Base-by-base conservation (phyloP, 2,113 vertebrate species). In the Calcarius ornatus region DNA sequence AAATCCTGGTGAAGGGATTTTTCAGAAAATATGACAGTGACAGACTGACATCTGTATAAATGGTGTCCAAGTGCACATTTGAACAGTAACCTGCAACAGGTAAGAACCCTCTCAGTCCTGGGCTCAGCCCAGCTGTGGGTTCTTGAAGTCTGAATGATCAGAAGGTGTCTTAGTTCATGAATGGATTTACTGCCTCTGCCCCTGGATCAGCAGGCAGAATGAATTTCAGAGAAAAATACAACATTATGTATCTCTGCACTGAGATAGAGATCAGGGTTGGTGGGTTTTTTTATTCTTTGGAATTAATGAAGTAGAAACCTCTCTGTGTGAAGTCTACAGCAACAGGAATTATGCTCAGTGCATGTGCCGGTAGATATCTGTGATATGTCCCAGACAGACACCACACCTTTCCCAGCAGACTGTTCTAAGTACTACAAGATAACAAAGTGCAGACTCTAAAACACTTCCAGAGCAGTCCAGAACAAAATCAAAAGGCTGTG, bases 281-380 rank as follows among this genome's bases (percentile, higher is more conserved):
- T 4, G 14, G 1, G 0, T 13, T 75, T 68, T 71, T 35, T 21
- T 42, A 28, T 90, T 90, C 92, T 95, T 86, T 43, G 38, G 35
- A 86, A 38, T 70, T 92, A 90, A 95, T 72, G 73, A 90, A 82
- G 40, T 63, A 82, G 92, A 86, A 91, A 73, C 27, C 19, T 86
- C 42, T 71, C 71, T 69, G 43, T 47, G 60, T 88, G 93, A 92
- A 88, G 76, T 65, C 57, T 51, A 6, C 92, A 80, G 78, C 38
- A 43, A 51, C 1, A 83, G 79, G 71, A 77, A 86, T 81, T 66
- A 47, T 21, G 33, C 47, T 48, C 69, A 12, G 54, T 18, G 31
- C 0, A 0, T 50, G 21, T 75, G 71, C 54, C 84, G 33, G 51
- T 3, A 73, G 78, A 6, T 60, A 25, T 12, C n/a, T 31, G 23